Evolutionary conservation across 2,888 invertebrate species (phyloP).

Genomic region (Drosophila melanosoma): DNA sequence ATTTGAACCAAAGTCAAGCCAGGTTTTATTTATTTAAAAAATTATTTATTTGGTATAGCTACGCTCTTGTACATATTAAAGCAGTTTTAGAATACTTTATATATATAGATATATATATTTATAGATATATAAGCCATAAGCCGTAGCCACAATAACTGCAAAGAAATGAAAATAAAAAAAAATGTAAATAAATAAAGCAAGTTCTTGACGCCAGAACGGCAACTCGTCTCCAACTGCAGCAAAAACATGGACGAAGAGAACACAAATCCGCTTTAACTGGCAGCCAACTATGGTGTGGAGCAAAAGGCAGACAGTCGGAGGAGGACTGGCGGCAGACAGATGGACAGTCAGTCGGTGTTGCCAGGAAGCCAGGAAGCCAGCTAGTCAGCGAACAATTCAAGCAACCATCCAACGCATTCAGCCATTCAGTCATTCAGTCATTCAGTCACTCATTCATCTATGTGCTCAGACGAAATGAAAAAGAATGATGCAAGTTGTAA

Average conservation of each 20-base stretch:
- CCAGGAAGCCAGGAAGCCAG: conserved; percentile 20
- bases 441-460: conserved; percentile 46
- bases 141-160: conserved; percentile 14
- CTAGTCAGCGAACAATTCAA: conserved; percentile 45
- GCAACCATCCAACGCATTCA: conserved; percentile 34
- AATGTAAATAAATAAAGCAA: conserved; percentile 37
- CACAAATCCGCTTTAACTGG: conserved; percentile 18
- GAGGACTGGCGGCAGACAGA: neutral
- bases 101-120: neutral
- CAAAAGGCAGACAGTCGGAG: conserved; percentile 16
- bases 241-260: conserved; percentile 26
- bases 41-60: neutral
- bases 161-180: conserved; percentile 35
- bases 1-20: neutral
- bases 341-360: neutral
- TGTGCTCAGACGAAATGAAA: conserved; percentile 51
- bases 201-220: conserved; percentile 40
- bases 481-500: conserved; percentile 62
- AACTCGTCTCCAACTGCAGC: conserved; percentile 26
- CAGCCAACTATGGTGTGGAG: conserved; percentile 7
- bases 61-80: neutral
- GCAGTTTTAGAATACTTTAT: neutral
- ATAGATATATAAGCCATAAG: conserved; percentile 8
- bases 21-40: neutral
- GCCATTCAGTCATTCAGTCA: conserved; percentile 44